These are phyloP conservation scores for Hyalella azteca DNA, from an alignment of 2,888 invertebrate genomes.

Conservation along the genomic window DNA sequence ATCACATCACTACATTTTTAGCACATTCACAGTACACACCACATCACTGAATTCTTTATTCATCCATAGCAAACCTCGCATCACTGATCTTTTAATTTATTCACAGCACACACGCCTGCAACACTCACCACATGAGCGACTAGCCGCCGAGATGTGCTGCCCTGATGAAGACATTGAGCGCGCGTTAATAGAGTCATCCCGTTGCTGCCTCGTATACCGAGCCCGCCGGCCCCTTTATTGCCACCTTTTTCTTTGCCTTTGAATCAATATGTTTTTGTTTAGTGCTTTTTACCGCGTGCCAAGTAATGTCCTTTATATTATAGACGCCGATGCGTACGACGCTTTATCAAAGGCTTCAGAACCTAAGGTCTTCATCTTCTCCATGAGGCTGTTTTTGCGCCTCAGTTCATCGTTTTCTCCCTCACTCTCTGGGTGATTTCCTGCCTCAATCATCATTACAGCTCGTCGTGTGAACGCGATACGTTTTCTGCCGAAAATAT, in stretches of 20 bases:
- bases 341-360: slow-evolving; percentile 21
- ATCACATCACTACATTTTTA: too few relatives aligned
- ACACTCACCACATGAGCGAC: too few relatives aligned
- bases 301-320: slow-evolving; percentile 30
- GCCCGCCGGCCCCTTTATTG: slow-evolving; percentile 10
- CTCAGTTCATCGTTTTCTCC: slow-evolving; percentile 12
- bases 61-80: too few relatives aligned
- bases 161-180: slow-evolving; percentile 6
- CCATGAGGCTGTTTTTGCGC: slow-evolving; percentile 1
- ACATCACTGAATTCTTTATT: too few relatives aligned
- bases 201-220: not conserved
- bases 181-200: slow-evolving; percentile 23
- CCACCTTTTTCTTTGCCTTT: slow-evolving; percentile 34
- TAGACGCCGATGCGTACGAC: slow-evolving; percentile 33
- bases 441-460: not conserved
- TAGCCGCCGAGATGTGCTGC: too few relatives aligned
- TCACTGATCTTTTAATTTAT: too few relatives aligned
- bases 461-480: not conserved
- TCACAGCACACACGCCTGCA: not conserved
- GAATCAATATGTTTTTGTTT: slow-evolving; percentile 31
- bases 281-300: not conserved
- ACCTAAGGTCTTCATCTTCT: slow-evolving; percentile 28
- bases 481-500: too few relatives aligned
- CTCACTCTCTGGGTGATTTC: not conserved
- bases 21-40: too few relatives aligned